Evolutionary conservation across 2,888 invertebrate genomes (phyloP), one percentile per base, ranked within the genome.

Genomic region (Phengaris alcon): DNA sequence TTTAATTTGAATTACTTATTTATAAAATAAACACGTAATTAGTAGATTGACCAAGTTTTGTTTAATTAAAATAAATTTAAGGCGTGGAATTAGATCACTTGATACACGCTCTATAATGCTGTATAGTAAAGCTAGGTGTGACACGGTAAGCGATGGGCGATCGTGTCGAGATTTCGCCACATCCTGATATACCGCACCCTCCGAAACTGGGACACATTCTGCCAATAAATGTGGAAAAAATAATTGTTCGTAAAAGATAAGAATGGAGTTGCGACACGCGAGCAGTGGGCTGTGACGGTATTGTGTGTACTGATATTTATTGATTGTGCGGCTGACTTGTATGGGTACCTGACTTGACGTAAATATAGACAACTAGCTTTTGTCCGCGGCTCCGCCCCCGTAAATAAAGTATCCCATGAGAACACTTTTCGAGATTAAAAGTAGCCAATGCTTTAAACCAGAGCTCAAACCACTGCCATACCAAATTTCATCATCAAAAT

Each of bases 191-290:
- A 52, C 22, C 22, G 22, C 22, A 22, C 72, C 72, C 72, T 72
- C 48, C 13, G 22, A 35, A 72, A 54, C 48, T 72, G 52, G 72
- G 13, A 52, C 72, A 72, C 72, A 72, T 72, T 72, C 72, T 72
- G 52, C 51, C 72, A 54, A 72, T 72, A 72, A 72, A 54, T 54
- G 72, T 72, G 72, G 72, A 72, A 72, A 70, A 72, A 54, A 72
- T 72, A 72, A 72, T 72, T 72, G 72, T 72, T 72, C 54, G 54
- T 54, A 22, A 72, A 72, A 72, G 72, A 72, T 72, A 72, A 72
- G 72, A 72, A 72, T 72, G 51, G 72, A 10, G 52, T 72, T 72
- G 52, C 54, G 35, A 72, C 72, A 54, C 1, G 15, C 10, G 54
- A 4, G 7, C 54, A 22, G 72, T 72, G 72, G 22, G 54, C 22